These are phyloP conservation scores for Condylostylus longicornis DNA, from an alignment of 1,140 invertebrate genomes.

Conservation along the genomic window DNA sequence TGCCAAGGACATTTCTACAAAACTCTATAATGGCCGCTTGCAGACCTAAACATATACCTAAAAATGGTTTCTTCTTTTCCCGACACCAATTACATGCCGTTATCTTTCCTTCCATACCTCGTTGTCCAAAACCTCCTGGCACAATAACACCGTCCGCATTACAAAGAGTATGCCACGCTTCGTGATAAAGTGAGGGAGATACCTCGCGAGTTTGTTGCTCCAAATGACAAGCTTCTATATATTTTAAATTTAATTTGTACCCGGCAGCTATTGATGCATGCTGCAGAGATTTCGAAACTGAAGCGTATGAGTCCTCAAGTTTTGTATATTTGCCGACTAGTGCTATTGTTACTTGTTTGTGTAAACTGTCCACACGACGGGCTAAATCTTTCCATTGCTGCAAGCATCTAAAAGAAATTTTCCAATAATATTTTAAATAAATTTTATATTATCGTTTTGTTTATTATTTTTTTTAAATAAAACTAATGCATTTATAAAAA, in stretches of 20 bases:
- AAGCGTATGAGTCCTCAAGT: conserved; percentile 90
- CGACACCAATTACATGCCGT: conserved; percentile 86
- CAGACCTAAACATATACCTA: conserved; percentile 93
- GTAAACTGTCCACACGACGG: conserved; percentile 62
- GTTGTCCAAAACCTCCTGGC: conserved; percentile 90
- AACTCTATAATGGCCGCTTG: conserved; percentile 97
- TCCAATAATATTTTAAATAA: not conserved
- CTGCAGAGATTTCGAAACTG: conserved; percentile 86
- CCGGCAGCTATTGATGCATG: conserved; percentile 77
- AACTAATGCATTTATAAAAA: not conserved
- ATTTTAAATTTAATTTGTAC: conserved; percentile 74
- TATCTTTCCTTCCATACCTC: conserved; percentile 95
- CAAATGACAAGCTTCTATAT: conserved; percentile 81
- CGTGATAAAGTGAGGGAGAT: conserved; percentile 74
- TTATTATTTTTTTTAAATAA: too few species aligned
- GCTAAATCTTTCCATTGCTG: conserved; percentile 82
- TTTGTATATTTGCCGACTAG: conserved; percentile 99
- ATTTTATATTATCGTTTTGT: too few species aligned
- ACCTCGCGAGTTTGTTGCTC: conserved; percentile 55
- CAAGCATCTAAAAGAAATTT: conserved; percentile 52
- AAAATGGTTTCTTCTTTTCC: conserved; percentile 72
- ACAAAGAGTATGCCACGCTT: conserved; percentile 86
- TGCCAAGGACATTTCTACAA: conserved; percentile 68
- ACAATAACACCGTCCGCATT: conserved; percentile 87
- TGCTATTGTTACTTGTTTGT: conserved; percentile 72